Evolutionary conservation across 2,888 invertebrate genomes (phyloP).

Genomic region (Nymphalis polychloros): DNA sequence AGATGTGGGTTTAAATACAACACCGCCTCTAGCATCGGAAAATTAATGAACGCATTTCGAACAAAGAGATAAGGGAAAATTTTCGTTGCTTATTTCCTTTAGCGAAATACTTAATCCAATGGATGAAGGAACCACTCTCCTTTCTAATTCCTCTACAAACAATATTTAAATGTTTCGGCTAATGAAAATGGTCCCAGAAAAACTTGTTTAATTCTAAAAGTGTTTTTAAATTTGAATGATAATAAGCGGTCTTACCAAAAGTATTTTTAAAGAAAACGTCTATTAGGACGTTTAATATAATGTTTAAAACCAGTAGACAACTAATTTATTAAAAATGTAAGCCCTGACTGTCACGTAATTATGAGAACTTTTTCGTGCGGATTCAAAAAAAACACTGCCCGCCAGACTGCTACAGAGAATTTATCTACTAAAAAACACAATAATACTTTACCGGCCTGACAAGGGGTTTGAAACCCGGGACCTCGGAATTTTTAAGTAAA

Average conservation of each 20-base stretch:
- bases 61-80: slow-evolving; percentile 54
- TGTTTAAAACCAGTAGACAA: background rate
- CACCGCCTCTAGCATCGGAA: slow-evolving; percentile 35
- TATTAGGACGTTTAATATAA: background rate
- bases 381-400: no score
- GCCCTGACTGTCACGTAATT: no score
- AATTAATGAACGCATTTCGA: slow-evolving; percentile 56
- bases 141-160: slow-evolving; percentile 26
- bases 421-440: no score
- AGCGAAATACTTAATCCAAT: slow-evolving; percentile 42
- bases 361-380: no score
- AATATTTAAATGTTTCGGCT: slow-evolving; percentile 30
- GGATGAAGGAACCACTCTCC: slow-evolving; percentile 32
- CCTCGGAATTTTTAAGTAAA: no score
- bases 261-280: background rate
- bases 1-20: slow-evolving; percentile 48
- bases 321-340: no score
- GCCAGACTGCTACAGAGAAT: no score
- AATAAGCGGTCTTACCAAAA: background rate
- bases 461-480: no score
- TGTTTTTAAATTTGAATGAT: slow-evolving; percentile 5
- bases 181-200: slow-evolving; percentile 22
- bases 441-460: no score
- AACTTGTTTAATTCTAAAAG: slow-evolving; percentile 11
- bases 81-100: slow-evolving; percentile 49